Conservation (phyloP, 2,888 invertebrate species). For the Chaitophorus viminalis region DNA sequence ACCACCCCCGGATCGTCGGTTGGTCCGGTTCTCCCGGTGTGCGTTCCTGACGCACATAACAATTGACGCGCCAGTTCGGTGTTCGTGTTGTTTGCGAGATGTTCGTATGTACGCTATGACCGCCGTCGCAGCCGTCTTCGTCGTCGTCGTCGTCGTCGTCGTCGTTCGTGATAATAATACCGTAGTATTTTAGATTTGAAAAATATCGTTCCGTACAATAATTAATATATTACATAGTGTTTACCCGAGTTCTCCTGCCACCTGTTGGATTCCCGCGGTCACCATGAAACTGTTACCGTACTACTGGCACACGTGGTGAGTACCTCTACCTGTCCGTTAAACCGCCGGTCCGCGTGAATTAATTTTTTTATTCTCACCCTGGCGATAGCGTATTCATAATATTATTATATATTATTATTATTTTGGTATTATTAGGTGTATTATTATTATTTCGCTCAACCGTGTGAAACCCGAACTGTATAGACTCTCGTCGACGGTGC, state of each 20-base stretch:
- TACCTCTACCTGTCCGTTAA: neutral
- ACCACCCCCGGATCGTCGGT: neutral
- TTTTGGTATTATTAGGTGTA: no score
- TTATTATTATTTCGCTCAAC: no score
- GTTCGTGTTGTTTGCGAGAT: slow-evolving; percentile 30
- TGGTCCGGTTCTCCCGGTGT: slow-evolving; percentile 56
- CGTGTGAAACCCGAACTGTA: no score
- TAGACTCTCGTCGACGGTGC: neutral
- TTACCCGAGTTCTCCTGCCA: neutral
- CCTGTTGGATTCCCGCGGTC: neutral
- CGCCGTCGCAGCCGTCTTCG: neutral
- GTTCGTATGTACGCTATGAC: neutral
- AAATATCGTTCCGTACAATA: no score
- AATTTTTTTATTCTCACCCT: no score
- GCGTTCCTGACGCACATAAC: slow-evolving; percentile 37
- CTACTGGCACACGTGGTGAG: slow-evolving; percentile 59
- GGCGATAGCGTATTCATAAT: no score
- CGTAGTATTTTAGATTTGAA: no score
- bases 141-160: neutral
- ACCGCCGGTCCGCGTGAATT: no score
- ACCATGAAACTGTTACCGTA: slow-evolving; percentile 53
- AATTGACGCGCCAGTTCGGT: slow-evolving; percentile 48
- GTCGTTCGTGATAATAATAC: neutral
- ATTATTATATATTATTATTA: no score
- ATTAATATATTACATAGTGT: no score